Base-by-base conservation (phyloP, 2,888 invertebrate species). In the Eupithecia exiguata region DNA sequence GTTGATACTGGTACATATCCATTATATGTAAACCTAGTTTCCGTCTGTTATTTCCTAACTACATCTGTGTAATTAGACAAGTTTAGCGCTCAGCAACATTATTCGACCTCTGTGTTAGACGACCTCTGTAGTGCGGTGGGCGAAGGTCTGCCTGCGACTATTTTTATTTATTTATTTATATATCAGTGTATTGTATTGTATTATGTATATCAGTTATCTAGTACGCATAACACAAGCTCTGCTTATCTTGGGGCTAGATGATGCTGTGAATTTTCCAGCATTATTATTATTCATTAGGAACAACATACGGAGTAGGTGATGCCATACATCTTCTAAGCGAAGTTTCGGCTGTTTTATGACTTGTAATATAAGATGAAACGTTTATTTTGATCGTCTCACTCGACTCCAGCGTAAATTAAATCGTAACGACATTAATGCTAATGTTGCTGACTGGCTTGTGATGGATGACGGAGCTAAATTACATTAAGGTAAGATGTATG, bases 341-440 rank as follows among this genome's bases (percentile, higher is more conserved):
- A 75, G 77, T 80, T 81, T 83, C 76, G 78, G 80, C 81, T 82
- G 83, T 80, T 86, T 84, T 86, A 86, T 83, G 83, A 84, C 86
- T 84, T 84, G 83, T 84, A 84, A 86, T 85, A 85, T 85, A 82
- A 86, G 79, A 82, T 84, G 83, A 86, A 83, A 84, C 84, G 83
- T 72, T 78, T 77, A 79, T 80, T 80, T 78, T 67, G 77, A 69
- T 53, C 72, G 75, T 74, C 69, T 72, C 74, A 77, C 73, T 66
- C 75, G 70, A 70, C 77, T 76, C 69, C 30, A 46, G 71, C 77
- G 84, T 87, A 87, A 86, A 87, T 87, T 86, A 85, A 86, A 85
- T 83, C 77, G 83, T 84, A 85, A 86, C 84, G 87, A 84, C 84
- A 84, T 84, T 84, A 83, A 85, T 84, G 81, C 82, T 85, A 85